Base-by-base conservation (phyloP, 1,140 invertebrate species). In the Bombus polaris region DNA sequence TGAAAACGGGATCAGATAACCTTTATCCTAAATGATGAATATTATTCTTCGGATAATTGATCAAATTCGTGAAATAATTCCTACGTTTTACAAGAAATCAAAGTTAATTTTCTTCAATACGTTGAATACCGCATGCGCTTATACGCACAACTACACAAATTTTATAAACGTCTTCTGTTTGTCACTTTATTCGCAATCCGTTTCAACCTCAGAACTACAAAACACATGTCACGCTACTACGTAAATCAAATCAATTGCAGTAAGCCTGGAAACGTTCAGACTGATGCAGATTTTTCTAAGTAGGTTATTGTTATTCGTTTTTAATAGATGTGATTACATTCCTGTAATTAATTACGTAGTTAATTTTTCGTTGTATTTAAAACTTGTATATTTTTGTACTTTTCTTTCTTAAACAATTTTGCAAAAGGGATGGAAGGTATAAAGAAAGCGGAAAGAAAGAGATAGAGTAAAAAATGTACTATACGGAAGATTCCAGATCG, bases 141-240 rank as follows among this genome's bases (percentile, higher is more conserved):
- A 0, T 9, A 66, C n/a, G 71, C 28, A 65, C 42, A 75, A 44
- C 15, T 53, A 83, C 1, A 66, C 18, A 80, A 59, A 62, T 35
- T 65, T 79, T 39, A 72, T 37, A 77, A 68, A 70, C 76, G 82
- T 83, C 62, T 76, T 76, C 57, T 81, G 80, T 76, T 78, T 91
- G 89, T 90, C 89, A 91, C 89, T 88, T 79, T 79, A 68, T 85
- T 65, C 79, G 37, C 39, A 77, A 74, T 82, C 79, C 81, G 68
- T 47, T 78, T 62, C 81, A 88, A 77, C 59, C 57, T 57, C 78
- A 53, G 81, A 65, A 82, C 74, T 74, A 85, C 83, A 91, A 91
- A 91, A 88, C 87, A 88, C 90, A 73, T 91, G 89, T 91, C 90
- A 91, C 86, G 90, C 84, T 87, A 72, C 90, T 87, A 88, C 90